Percentiles rank a stretch among this genome's conserved stretches.
phyloP scores from a whole-genome alignment of 2,888 invertebrate genomes.

The Odiellus spinosus region DNA sequence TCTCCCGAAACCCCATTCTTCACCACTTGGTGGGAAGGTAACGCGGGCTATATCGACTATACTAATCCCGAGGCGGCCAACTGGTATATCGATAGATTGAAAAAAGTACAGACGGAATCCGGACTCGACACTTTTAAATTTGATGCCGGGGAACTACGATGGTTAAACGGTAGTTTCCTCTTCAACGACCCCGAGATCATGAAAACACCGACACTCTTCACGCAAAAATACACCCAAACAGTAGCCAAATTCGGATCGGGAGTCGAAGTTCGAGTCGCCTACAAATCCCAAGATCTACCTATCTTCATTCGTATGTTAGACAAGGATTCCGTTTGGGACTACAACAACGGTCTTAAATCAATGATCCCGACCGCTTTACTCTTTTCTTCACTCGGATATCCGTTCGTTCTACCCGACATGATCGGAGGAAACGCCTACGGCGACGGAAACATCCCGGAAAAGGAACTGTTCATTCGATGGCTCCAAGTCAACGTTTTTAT shows the following conservation, averaged over 20 bases:
- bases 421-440: slow-evolving; percentile 39
- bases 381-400: slow-evolving; percentile 44
- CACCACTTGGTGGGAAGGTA: slow-evolving; percentile 44
- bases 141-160: slow-evolving; percentile 60
- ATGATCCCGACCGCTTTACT: slow-evolving; percentile 54
- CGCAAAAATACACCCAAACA: slow-evolving; percentile 21
- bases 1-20: slow-evolving; percentile 22
- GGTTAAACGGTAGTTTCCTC: slow-evolving; percentile 40
- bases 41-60: slow-evolving; percentile 45
- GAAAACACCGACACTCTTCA: slow-evolving; percentile 23
- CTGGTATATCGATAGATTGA: slow-evolving; percentile 31
- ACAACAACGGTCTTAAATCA: slow-evolving; percentile 51
- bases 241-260: slow-evolving; percentile 35
- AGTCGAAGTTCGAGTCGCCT: slow-evolving; percentile 55
- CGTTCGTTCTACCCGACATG: slow-evolving; percentile 63
- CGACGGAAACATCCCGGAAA: slow-evolving; percentile 22
- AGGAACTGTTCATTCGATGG: slow-evolving; percentile 53
- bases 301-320: slow-evolving; percentile 62
- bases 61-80: slow-evolving; percentile 47
- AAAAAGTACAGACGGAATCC: slow-evolving; percentile 39
- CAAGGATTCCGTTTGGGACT: slow-evolving; percentile 47
- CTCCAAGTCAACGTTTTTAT: slow-evolving; percentile 58
- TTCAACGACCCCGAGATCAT: slow-evolving; percentile 17
- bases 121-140: slow-evolving; percentile 62
- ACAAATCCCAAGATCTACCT: slow-evolving; percentile 49